Conservation (phyloP, 2,113 vertebrate species). For the Grallaria varia region DNA sequence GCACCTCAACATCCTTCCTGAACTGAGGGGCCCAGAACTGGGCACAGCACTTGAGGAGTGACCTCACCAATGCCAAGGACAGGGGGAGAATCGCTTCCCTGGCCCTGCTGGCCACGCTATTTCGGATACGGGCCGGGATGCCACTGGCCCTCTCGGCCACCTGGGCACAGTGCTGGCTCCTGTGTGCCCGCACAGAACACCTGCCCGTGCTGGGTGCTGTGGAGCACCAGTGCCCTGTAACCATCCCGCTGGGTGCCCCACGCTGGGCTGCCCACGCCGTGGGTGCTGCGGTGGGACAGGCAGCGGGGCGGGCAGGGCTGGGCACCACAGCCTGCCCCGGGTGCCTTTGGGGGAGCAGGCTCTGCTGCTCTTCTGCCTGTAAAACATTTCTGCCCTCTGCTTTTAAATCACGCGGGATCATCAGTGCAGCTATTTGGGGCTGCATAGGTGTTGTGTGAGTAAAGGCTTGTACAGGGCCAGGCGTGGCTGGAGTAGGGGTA, state of each 20-base stretch:
- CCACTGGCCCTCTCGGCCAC: neutral
- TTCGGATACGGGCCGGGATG: neutral
- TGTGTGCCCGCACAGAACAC: accelerated
- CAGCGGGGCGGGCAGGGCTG: neutral
- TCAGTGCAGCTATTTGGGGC: accelerated
- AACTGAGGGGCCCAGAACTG: neutral
- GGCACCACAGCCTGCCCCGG: accelerated
- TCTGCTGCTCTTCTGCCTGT: neutral
- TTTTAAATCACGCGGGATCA: neutral
- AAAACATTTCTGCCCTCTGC: neutral
- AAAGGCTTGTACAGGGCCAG: neutral
- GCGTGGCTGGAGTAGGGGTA: neutral
- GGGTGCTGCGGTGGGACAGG: accelerated
- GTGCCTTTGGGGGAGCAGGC: neutral
- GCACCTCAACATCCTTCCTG: neutral
- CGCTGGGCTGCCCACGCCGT: neutral
- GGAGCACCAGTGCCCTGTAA: too few species aligned
- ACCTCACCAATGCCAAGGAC: neutral
- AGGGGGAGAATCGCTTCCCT: neutral
- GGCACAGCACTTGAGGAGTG: neutral
- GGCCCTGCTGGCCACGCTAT: neutral
- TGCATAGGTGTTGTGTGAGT: neutral
- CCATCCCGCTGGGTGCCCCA: too few species aligned
- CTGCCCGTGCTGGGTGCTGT: accelerated
- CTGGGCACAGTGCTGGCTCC: neutral